A percentile compares a stretch with the other conserved stretches of the same genome.
Conservation (phyloP, 2,888 invertebrate genomes). For the Phyto melanocephala region DNA sequence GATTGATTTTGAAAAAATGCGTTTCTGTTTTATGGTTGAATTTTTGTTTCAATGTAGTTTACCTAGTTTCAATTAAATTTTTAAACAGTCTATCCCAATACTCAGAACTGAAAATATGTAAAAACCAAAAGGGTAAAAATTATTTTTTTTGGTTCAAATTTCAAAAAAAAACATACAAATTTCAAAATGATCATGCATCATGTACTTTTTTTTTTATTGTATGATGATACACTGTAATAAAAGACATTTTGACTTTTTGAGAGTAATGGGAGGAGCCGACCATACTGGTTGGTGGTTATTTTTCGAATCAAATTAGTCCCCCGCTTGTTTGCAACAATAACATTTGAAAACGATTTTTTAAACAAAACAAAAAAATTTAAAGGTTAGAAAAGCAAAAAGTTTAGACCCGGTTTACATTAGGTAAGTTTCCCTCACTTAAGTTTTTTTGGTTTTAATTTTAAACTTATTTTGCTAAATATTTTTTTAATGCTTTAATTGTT, state of each 20-base stretch:
- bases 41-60: slow-evolving; percentile 65
- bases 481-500: too few species aligned
- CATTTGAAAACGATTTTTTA: background rate
- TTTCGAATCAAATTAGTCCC: background rate
- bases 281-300: background rate
- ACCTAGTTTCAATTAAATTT: slow-evolving; percentile 80
- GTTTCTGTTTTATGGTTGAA: slow-evolving; percentile 20
- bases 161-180: background rate
- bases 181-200: slow-evolving; percentile 7
- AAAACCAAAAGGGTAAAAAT: slow-evolving; percentile 61
- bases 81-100: slow-evolving; percentile 80
- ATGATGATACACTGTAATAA: background rate
- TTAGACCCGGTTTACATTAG: too few species aligned
- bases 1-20: slow-evolving; percentile 30
- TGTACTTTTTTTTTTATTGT: background rate
- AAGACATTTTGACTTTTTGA: background rate
- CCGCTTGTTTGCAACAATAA: background rate
- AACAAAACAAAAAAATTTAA: too few species aligned
- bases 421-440: too few species aligned
- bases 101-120: slow-evolving; percentile 79
- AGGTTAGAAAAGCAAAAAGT: too few species aligned
- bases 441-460: too few species aligned
- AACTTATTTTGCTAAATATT: too few species aligned
- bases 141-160: slow-evolving; percentile 39
- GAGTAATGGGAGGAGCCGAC: slow-evolving; percentile 2